Conservation (phyloP, 2,113 vertebrate species). For the Rhinoderma darwinii region DNA sequence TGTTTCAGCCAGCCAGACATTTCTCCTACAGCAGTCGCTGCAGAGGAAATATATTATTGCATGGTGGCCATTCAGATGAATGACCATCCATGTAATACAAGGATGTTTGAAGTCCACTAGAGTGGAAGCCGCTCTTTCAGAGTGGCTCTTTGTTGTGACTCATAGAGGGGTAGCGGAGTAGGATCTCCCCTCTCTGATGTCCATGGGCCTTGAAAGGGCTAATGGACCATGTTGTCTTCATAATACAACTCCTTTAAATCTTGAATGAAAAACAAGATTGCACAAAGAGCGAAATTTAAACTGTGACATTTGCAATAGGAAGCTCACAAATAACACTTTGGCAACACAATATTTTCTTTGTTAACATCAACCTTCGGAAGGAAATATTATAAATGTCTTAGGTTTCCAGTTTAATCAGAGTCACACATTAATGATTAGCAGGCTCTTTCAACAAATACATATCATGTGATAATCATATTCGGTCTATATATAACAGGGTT, state of each 20-base stretch:
- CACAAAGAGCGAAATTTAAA: background rate
- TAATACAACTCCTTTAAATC: background rate
- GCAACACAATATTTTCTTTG: slow-evolving; percentile 16
- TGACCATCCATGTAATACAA: too few species aligned
- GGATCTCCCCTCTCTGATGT: too few species aligned
- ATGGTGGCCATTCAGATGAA: too few species aligned
- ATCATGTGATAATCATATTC: slow-evolving; percentile 18
- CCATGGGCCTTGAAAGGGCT: too few species aligned
- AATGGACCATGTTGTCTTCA: too few species aligned
- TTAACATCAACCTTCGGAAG: background rate
- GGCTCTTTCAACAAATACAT: slow-evolving; percentile 14
- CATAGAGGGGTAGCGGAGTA: too few species aligned
- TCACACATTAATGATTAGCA: slow-evolving; percentile 38
- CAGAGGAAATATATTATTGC: too few species aligned
- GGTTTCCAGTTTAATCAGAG: slow-evolving; percentile 2
- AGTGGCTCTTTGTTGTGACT: too few species aligned
- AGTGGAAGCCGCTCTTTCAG: too few species aligned
- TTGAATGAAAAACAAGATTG: background rate
- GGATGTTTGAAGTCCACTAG: too few species aligned
- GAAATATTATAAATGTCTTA: background rate
- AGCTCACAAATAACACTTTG: slow-evolving; percentile 2
- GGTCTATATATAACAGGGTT: background rate
- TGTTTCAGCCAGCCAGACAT: too few species aligned
- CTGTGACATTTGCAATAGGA: background rate
- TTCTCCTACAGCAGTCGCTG: too few species aligned